phyloP scores from a whole-genome alignment of 2,888 invertebrate species.

The Chaetoderma sp. region DNA sequence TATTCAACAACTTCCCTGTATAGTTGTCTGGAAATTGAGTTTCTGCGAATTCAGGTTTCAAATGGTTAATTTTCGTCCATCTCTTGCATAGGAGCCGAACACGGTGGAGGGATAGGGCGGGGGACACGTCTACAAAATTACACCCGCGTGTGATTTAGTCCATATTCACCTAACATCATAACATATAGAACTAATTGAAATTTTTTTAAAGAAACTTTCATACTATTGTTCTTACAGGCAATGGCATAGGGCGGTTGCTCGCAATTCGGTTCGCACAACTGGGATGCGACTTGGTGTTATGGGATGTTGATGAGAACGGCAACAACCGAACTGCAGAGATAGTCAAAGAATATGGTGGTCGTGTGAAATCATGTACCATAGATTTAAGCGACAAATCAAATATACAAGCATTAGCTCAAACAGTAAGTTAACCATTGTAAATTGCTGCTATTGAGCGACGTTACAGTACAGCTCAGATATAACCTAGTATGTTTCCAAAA shows the following conservation, averaged over 20 bases:
- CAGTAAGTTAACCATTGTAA: too few species aligned
- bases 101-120: background rate
- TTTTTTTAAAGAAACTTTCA: background rate
- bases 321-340: constrained; percentile 56
- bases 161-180: too few species aligned
- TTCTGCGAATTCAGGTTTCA: too few species aligned
- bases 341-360: constrained; percentile 43
- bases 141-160: background rate
- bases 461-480: too few species aligned
- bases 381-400: constrained; percentile 61
- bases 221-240: constrained; percentile 51
- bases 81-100: background rate
- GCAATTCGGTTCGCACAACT: constrained; percentile 59
- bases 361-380: constrained; percentile 51
- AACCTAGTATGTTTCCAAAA: too few species aligned
- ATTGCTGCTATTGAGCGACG: too few species aligned
- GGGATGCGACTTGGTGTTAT: constrained; percentile 61
- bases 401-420: constrained; percentile 55
- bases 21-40: too few species aligned
- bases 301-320: constrained; percentile 64
- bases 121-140: too few species aligned
- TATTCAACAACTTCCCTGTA: too few species aligned
- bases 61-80: background rate
- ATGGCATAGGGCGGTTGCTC: constrained; percentile 66
- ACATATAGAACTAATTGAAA: too few species aligned